Conservation (phyloP, 2,113 vertebrate genomes). For the Anhinga anhinga region DNA sequence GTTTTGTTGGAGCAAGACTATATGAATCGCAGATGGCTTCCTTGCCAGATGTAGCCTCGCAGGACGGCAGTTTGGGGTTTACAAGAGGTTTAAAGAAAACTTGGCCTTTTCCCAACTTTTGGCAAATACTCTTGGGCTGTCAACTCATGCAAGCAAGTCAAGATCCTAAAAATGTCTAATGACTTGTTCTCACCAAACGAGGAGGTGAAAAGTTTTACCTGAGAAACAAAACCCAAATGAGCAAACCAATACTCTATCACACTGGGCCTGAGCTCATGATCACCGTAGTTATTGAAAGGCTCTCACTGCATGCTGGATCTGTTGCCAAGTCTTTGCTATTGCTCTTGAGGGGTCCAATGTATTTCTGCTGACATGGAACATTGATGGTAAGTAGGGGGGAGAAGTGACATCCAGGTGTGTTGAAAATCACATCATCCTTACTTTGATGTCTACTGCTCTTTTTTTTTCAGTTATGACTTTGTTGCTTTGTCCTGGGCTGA, state of each 20-base stretch:
- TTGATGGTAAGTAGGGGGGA: not conserved
- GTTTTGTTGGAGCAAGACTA: constrained; percentile 78
- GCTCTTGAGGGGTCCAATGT: not conserved
- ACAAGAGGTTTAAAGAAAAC: constrained; percentile 82
- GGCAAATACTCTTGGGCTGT: constrained; percentile 67
- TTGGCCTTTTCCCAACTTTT: constrained; percentile 71
- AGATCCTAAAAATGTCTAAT: constrained; percentile 34
- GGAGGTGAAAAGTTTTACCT: constrained; percentile 63
- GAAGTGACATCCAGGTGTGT: not conserved
- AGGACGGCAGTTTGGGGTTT: constrained; percentile 73
- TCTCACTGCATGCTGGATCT: not conserved
- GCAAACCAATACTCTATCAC: not conserved
- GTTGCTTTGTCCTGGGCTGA: not conserved
- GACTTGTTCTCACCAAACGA: constrained; percentile 4
- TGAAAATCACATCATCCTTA: not conserved
- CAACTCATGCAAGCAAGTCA: constrained; percentile 39
- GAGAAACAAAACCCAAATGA: constrained; percentile 52
- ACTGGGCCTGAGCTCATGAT: not conserved
- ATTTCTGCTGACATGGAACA: not conserved
- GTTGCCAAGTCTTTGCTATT: not conserved
- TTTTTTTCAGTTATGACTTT: not conserved
- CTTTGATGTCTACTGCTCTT: not conserved
- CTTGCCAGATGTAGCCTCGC: constrained; percentile 77
- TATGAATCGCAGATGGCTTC: constrained; percentile 79
- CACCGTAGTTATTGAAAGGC: constrained; percentile 20